A percentile compares a stretch with the other conserved stretches of the same genome.
Evolutionary conservation across 2,888 invertebrate genomes (phyloP).

Genomic region (Patella depressa): DNA sequence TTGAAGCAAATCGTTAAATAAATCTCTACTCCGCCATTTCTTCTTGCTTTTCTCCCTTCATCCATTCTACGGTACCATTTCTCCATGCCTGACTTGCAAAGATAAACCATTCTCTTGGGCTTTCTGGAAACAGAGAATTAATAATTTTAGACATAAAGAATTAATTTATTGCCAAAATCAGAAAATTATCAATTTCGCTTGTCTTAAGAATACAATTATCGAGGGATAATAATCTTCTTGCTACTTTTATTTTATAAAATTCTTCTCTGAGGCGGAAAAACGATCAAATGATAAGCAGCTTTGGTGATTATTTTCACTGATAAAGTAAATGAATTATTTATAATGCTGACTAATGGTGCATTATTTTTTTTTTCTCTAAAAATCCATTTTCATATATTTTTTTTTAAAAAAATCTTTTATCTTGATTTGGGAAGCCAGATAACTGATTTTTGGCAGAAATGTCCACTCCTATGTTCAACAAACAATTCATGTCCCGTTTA

Average conservation of each 20-base stretch:
- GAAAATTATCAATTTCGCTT: conserved; percentile 12
- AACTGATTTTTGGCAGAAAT: too few species aligned
- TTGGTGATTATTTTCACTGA: not conserved
- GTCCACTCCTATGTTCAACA: too few species aligned
- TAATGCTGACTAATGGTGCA: not conserved
- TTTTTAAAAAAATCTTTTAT: too few species aligned
- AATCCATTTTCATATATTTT: too few species aligned
- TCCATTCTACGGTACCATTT: too few species aligned
- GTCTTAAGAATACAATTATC: conserved; percentile 13
- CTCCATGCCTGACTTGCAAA: not conserved
- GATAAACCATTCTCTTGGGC: conserved; percentile 5
- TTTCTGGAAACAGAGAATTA: not conserved
- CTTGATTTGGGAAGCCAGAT: too few species aligned
- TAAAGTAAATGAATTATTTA: conserved; percentile 13
- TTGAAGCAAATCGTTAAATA: conserved; percentile 8
- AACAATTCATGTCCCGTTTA: too few species aligned
- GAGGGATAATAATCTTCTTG: conserved; percentile 12
- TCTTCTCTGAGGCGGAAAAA: not conserved
- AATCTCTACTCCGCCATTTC: not conserved
- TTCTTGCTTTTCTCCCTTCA: not conserved
- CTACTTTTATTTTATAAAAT: conserved; percentile 12
- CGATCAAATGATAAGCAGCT: conserved; percentile 9
- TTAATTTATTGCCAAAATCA: conserved; percentile 12
- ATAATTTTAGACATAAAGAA: conserved; percentile 10
- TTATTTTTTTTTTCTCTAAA: too few species aligned